Percentiles rank a stretch among this genome's conserved stretches.
Conservation (phyloP, 2,797 vertebrate genomes). For the Geotrypetes seraphini region DNA sequence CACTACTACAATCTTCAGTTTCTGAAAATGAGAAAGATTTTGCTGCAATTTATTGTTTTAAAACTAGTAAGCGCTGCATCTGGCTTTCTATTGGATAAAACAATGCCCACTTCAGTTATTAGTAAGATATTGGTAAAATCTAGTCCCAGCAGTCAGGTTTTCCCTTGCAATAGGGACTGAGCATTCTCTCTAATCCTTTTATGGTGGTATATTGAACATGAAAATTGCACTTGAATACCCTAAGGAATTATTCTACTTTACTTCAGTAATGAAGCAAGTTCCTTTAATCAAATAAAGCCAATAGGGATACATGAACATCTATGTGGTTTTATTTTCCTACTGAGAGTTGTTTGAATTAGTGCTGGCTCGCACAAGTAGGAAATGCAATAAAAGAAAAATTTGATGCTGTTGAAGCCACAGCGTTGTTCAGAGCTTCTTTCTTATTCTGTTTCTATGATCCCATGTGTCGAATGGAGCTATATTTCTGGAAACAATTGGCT, state of each 20-base stretch:
- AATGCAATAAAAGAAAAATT: slow-evolving; percentile 53
- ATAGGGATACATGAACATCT: slow-evolving; percentile 46
- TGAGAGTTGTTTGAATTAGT: slow-evolving; percentile 60
- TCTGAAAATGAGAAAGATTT: too few relatives aligned
- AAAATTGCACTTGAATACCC: slow-evolving; percentile 15
- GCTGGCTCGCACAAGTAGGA: slow-evolving; percentile 47
- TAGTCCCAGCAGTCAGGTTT: background rate
- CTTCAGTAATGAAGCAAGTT: slow-evolving; percentile 31
- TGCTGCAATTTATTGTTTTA: too few relatives aligned
- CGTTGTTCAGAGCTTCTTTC: too few relatives aligned
- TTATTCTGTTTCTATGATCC: too few relatives aligned
- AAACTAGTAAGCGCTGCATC: too few relatives aligned
- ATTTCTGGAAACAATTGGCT: too few relatives aligned
- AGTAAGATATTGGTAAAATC: background rate
- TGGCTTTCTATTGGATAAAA: slow-evolving; percentile 4
- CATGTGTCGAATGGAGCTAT: too few relatives aligned
- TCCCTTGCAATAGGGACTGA: background rate
- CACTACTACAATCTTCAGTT: too few relatives aligned
- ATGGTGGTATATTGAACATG: slow-evolving; percentile 3
- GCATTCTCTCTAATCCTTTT: slow-evolving; percentile 6
- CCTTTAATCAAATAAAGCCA: slow-evolving; percentile 45
- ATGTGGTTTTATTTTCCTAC: slow-evolving; percentile 47
- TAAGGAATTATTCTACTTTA: slow-evolving; percentile 29
- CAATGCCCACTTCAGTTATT: background rate
- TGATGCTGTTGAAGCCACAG: too few relatives aligned